A percentile compares a stretch with the other conserved stretches of the same genome.
Evolutionary conservation across 2,797 vertebrate species (phyloP).

Genomic region (Paratrypauchen microcephalus): DNA sequence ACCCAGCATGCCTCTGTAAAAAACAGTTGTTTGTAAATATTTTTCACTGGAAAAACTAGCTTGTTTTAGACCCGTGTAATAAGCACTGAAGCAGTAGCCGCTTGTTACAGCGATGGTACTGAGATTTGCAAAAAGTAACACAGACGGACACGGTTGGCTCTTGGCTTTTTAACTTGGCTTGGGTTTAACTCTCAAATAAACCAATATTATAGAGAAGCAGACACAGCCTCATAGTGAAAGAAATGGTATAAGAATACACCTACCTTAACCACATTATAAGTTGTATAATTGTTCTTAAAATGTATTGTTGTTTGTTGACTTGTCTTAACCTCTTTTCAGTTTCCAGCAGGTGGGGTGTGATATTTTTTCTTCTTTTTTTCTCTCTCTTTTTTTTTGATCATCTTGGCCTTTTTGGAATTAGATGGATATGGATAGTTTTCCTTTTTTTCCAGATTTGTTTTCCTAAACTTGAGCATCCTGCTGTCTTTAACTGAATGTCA

Average conservation of each 20-base stretch:
- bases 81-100: background rate
- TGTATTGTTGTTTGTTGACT: slow-evolving; percentile 7
- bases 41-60: background rate
- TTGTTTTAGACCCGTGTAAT: background rate
- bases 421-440: slow-evolving; percentile 66
- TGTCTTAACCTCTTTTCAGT: slow-evolving; percentile 63
- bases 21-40: background rate
- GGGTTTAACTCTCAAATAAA: background rate
- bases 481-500: slow-evolving; percentile 38
- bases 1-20: background rate
- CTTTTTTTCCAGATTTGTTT: slow-evolving; percentile 63
- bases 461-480: slow-evolving; percentile 45
- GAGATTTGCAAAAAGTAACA: background rate
- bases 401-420: slow-evolving; percentile 65
- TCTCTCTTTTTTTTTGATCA: slow-evolving; percentile 37
- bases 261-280: background rate
- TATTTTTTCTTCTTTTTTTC: slow-evolving; percentile 32
- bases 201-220: background rate
- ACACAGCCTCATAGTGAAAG: background rate
- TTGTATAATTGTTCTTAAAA: background rate
- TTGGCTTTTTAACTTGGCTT: background rate
- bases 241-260: background rate
- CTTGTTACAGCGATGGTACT: no score
- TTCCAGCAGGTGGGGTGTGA: slow-evolving; percentile 66
- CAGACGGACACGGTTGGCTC: background rate